These are phyloP conservation scores for Drosophila tanythrix DNA, from an alignment of 2,888 invertebrate species.

Conservation along the genomic window DNA sequence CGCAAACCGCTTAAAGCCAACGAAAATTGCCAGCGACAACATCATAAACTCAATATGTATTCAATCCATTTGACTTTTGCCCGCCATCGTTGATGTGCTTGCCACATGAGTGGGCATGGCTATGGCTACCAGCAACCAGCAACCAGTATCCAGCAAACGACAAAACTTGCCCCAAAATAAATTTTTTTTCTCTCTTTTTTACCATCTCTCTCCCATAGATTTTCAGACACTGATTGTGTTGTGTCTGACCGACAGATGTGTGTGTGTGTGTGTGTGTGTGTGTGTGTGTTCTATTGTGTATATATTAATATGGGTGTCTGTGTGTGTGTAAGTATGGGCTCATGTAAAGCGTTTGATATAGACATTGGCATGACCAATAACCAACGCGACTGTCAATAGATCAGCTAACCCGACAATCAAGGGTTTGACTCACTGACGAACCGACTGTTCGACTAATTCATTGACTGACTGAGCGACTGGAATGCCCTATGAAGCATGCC, in stretches of 20 bases:
- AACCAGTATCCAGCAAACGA: slow-evolving; percentile 17
- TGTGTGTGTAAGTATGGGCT: slow-evolving; percentile 27
- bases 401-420: slow-evolving; percentile 57
- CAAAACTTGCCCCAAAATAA: slow-evolving; percentile 31
- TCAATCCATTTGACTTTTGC: slow-evolving; percentile 79
- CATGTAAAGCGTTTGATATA: slow-evolving; percentile 49
- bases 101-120: slow-evolving; percentile 53
- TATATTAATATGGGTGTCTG: background rate
- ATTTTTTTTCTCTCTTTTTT: background rate
- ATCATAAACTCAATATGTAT: slow-evolving; percentile 74
- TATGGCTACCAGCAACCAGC: slow-evolving; percentile 10
- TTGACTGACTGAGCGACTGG: slow-evolving; percentile 14
- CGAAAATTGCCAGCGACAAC: slow-evolving; percentile 78
- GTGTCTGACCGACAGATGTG: slow-evolving; percentile 64
- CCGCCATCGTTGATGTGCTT: slow-evolving; percentile 47
- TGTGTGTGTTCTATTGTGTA: slow-evolving; percentile 3
- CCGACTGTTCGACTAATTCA: background rate
- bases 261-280: slow-evolving; percentile 33
- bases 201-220: slow-evolving; percentile 48
- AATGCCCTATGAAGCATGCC: slow-evolving; percentile 32
- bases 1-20: slow-evolving; percentile 76
- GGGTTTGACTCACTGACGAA: slow-evolving; percentile 25
- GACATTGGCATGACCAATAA: slow-evolving; percentile 54
- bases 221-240: slow-evolving; percentile 68
- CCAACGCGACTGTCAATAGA: slow-evolving; percentile 63